These are phyloP conservation scores for Idaea aversata DNA, from an alignment of 2,888 invertebrate genomes.

Conservation along the genomic window DNA sequence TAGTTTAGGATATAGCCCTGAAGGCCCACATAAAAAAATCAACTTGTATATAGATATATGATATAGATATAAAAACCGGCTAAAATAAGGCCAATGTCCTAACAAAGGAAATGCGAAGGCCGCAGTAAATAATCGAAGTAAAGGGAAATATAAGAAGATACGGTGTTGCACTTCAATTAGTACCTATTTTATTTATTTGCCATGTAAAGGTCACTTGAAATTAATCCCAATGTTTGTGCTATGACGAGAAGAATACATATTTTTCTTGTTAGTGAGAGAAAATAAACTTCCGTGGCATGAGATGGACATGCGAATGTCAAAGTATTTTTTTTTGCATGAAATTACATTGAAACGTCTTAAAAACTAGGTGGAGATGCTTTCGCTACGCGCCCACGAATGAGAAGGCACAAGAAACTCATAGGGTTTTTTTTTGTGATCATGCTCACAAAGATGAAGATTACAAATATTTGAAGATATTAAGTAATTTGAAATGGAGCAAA, in stretches of 20 bases:
- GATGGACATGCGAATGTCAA: background rate
- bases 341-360: too few species aligned
- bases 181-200: background rate
- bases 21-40: too few species aligned
- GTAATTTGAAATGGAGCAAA: too few species aligned
- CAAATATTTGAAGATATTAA: too few species aligned
- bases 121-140: background rate
- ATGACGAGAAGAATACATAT: background rate
- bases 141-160: background rate
- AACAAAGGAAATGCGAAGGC: background rate
- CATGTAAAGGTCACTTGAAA: background rate
- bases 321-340: too few species aligned
- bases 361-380: too few species aligned
- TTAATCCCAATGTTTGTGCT: background rate
- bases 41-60: too few species aligned
- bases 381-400: too few species aligned
- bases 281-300: background rate
- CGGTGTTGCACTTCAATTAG: background rate
- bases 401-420: too few species aligned
- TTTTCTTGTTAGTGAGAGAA: background rate
- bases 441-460: too few species aligned
- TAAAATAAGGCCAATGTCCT: background rate
- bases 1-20: too few species aligned
- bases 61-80: background rate
- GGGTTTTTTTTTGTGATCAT: too few species aligned